Percentiles rank a stretch among this genome's conserved stretches.
These are phyloP conservation scores for Danio choprae DNA, from an alignment of 2,797 vertebrate species.

Conservation along the genomic window DNA sequence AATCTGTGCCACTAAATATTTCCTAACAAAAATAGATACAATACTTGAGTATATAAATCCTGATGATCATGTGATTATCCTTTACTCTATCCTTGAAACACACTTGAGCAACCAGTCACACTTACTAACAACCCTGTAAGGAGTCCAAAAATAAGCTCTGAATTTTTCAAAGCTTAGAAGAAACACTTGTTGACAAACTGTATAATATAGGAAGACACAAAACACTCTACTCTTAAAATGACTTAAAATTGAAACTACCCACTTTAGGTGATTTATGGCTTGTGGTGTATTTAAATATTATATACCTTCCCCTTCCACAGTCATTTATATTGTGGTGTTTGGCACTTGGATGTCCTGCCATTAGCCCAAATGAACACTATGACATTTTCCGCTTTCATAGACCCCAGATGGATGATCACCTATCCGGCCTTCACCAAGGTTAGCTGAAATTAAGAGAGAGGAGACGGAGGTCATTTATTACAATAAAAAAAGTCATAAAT, in stretches of 20 bases:
- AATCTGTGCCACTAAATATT: conserved; percentile 28
- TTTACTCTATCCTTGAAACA: conserved; percentile 14
- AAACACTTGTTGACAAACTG: background rate
- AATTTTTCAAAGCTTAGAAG: conserved; percentile 28
- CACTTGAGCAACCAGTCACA: conserved; percentile 31
- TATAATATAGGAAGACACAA: background rate
- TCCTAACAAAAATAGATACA: conserved; percentile 45
- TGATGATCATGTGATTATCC: conserved; percentile 3
- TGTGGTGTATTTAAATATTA: background rate
- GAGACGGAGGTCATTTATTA: conserved; percentile 1
- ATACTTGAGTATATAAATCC: conserved; percentile 39
- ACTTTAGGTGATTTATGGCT: conserved; percentile 23
- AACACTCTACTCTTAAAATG: conserved; percentile 4
- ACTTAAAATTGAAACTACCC: background rate
- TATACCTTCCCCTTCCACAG: background rate
- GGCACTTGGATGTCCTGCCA: conserved; percentile 6
- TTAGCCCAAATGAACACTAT: conserved; percentile 14
- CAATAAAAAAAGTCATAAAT: background rate
- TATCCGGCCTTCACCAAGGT: conserved; percentile 66
- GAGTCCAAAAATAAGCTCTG: conserved; percentile 16
- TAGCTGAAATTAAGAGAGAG: conserved; percentile 72
- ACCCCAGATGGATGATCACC: conserved; percentile 56
- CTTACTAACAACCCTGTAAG: background rate
- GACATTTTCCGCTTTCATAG: conserved; percentile 31
- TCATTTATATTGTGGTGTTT: conserved; percentile 22